Conservation (phyloP, 2,113 vertebrate genomes). For the Poeciliopsis prolifica region DNA sequence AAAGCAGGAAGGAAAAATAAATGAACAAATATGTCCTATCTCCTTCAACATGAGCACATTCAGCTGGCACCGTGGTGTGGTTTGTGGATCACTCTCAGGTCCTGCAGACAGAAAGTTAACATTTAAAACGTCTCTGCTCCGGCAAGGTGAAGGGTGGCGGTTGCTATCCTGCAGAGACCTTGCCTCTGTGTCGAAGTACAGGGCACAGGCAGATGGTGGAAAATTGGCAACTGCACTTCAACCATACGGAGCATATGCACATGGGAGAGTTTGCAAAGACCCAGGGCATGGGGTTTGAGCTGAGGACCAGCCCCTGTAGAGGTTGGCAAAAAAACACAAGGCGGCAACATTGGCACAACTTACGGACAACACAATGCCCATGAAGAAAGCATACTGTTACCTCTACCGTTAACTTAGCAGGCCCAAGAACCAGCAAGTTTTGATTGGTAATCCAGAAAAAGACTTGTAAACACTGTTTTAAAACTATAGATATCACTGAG, state of each 20-base stretch:
- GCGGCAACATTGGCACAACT: constrained; percentile 58
- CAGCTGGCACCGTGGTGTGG: constrained; percentile 16
- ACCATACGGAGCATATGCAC: constrained; percentile 81
- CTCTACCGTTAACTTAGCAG: neutral
- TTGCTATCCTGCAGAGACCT: constrained; percentile 60
- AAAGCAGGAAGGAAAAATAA: constrained; percentile 3
- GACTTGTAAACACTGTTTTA: neutral
- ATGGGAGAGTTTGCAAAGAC: constrained; percentile 75
- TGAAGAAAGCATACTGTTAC: neutral
- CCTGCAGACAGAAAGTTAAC: constrained; percentile 48
- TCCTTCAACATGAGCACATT: constrained; percentile 20
- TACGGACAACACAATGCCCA: constrained; percentile 36
- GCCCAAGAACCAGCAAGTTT: neutral
- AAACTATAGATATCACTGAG: neutral
- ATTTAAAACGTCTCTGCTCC: constrained; percentile 51
- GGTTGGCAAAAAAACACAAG: constrained; percentile 70
- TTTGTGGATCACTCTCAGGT: constrained; percentile 29
- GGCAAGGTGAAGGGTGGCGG: constrained; percentile 64
- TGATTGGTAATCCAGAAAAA: neutral
- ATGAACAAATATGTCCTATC: constrained; percentile 9
- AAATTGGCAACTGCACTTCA: constrained; percentile 73
- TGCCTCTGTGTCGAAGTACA: constrained; percentile 67
- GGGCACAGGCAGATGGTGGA: constrained; percentile 79
- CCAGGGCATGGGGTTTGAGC: constrained; percentile 65
- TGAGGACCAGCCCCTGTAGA: constrained; percentile 66